Percentiles rank a stretch among this genome's conserved stretches.
Conservation (phyloP, 2,113 vertebrate species). For the Colossoma macropomum region DNA sequence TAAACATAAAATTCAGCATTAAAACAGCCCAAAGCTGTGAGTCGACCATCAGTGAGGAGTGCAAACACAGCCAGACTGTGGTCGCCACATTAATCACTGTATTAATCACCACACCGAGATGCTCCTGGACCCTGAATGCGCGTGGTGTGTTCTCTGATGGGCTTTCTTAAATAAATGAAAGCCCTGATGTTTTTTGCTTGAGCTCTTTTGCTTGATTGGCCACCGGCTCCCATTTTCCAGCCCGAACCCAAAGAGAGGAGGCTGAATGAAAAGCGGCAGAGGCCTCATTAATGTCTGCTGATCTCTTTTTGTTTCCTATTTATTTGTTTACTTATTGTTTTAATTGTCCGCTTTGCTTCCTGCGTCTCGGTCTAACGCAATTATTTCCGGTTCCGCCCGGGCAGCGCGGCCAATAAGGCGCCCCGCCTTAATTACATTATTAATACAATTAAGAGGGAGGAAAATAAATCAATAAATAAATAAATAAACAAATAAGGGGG, state of each 20-base stretch:
- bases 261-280: constrained; percentile 30
- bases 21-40: background rate
- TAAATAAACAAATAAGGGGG: background rate
- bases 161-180: background rate
- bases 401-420: constrained; percentile 64
- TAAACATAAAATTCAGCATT: background rate
- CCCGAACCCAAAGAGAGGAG: background rate
- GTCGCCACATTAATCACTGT: too few relatives aligned
- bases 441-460: constrained; percentile 66
- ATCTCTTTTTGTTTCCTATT: constrained; percentile 46
- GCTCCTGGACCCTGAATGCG: background rate
- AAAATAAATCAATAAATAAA: constrained; percentile 29
- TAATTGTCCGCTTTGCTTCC: constrained; percentile 69
- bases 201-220: constrained; percentile 9
- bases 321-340: constrained; percentile 79
- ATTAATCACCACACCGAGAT: too few relatives aligned
- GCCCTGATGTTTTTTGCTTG: background rate
- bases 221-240: background rate
- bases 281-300: constrained; percentile 52
- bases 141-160: background rate
- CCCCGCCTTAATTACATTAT: constrained; percentile 74
- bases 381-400: constrained; percentile 81
- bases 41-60: too few relatives aligned
- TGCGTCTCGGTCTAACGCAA: constrained; percentile 73
- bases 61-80: too few relatives aligned